phyloP scores from a whole-genome alignment of 2,888 invertebrate genomes.

The Limnephilus rhombicus region DNA sequence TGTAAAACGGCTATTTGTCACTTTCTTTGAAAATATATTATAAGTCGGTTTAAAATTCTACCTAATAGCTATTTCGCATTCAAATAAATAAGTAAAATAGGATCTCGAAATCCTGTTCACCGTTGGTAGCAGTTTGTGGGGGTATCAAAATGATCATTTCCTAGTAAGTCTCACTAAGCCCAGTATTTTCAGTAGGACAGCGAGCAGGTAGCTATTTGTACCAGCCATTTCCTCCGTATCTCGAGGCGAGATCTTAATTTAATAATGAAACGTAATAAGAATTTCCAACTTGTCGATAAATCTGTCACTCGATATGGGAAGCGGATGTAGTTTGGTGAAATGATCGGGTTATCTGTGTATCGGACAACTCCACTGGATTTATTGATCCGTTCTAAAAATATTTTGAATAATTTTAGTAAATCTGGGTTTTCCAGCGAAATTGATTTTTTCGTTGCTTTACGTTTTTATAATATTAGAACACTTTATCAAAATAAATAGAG shows the following conservation, averaged over 20 bases:
- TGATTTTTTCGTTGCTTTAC: background rate
- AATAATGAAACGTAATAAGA: background rate
- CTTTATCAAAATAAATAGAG: background rate
- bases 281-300: background rate
- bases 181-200: too few relatives aligned
- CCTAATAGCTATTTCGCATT: too few relatives aligned
- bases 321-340: background rate
- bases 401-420: background rate
- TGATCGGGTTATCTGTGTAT: background rate
- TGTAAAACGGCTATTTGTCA: too few relatives aligned
- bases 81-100: too few relatives aligned
- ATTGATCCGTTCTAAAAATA: slow-evolving; percentile 1
- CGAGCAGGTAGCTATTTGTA: background rate
- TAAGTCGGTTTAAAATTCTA: too few relatives aligned
- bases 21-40: too few relatives aligned
- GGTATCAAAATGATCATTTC: too few relatives aligned
- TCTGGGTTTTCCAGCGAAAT: background rate
- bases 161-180: too few relatives aligned
- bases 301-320: background rate
- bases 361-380: background rate
- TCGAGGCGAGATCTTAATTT: background rate
- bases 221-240: background rate
- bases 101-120: too few relatives aligned
- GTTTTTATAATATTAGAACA: background rate
- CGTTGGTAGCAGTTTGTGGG: too few relatives aligned